These are phyloP conservation scores for Apis dorsata DNA, from an alignment of 1,140 invertebrate genomes.

Conservation along the genomic window DNA sequence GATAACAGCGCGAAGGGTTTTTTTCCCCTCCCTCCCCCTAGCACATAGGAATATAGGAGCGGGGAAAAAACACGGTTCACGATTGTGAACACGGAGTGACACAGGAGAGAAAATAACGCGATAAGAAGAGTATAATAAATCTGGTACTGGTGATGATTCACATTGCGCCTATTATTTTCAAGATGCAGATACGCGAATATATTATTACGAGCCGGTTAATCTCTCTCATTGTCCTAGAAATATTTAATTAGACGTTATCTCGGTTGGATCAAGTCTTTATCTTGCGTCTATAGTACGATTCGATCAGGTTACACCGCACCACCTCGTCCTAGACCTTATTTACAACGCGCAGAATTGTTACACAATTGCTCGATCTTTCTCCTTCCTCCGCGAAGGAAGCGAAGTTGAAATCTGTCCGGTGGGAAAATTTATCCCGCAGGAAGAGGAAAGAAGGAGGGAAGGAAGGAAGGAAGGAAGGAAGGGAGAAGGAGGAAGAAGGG, in stretches of 20 bases:
- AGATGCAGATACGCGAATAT: slow-evolving; percentile 10
- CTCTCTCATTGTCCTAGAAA: not conserved
- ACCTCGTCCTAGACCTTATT: slow-evolving; percentile 16
- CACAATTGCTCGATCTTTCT: not conserved
- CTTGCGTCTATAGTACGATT: not conserved
- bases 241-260: slow-evolving; percentile 52
- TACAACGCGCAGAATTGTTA: not conserved
- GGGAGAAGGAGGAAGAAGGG: not conserved
- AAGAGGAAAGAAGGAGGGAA: no score
- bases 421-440: no score
- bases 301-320: not conserved
- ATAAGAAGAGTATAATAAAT: slow-evolving; percentile 12
- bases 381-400: no score
- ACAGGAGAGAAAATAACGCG: slow-evolving; percentile 17
- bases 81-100: not conserved
- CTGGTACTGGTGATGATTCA: slow-evolving; percentile 19
- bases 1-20: slow-evolving; percentile 43
- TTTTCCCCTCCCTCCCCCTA: not conserved
- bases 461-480: not conserved
- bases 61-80: not conserved
- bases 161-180: not conserved
- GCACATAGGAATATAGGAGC: not conserved
- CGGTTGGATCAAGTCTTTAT: slow-evolving; percentile 4
- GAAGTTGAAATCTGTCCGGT: no score
- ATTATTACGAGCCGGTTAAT: not conserved